Evolutionary conservation across 2,797 vertebrate genomes (phyloP), one percentile per base, ranked within the genome.

Genomic region (Pangasius macronema): DNA sequence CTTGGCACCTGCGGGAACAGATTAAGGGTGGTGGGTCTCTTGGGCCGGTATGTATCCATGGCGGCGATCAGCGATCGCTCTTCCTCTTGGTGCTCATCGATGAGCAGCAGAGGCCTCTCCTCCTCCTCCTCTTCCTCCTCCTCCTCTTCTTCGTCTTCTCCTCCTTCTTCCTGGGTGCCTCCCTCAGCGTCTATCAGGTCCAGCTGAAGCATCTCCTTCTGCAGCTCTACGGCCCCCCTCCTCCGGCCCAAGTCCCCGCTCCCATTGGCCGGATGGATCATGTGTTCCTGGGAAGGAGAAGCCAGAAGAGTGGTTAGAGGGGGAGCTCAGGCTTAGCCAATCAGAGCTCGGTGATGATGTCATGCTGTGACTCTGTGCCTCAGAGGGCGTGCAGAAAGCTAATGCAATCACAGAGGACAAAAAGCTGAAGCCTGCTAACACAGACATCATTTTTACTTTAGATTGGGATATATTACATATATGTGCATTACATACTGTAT

Each of bases 1-100:
- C 97, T 97, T 89, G 98, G 97, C 94, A 97, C 97, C 96, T 98
- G 97, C 83, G 98, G 97, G 94, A 99, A 98, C 91, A 99, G 97
- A 94, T 98, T 98, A 92, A 99, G 96, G 72, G 97, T 99, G 92
- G 98, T 99, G 87, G 98, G 98, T 93, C 98, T 94, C 94, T 99
- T 99, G 89, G 98, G 98, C 91, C 97, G 95, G 94, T 97, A 98
- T 82, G 97, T 97, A 88, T 98, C 97, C 94, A 98, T 97, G 93
- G 95, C 95, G 87, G 93, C 92, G 88, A 90, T 90, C 87, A 95
- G 94, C 90, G 90, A 89, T 81, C 92, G 92, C 82, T 90, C 85
- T 77, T 82, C 89, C 88, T 86, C 88, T 73, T 5, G 77, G 87
- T 85, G 84, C 86, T 90, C 89, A 90, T 91, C 84, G 85, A 91